Evolutionary conservation across 2,113 vertebrate genomes (phyloP).

Genomic region (Dicrurus megarhynchus): DNA sequence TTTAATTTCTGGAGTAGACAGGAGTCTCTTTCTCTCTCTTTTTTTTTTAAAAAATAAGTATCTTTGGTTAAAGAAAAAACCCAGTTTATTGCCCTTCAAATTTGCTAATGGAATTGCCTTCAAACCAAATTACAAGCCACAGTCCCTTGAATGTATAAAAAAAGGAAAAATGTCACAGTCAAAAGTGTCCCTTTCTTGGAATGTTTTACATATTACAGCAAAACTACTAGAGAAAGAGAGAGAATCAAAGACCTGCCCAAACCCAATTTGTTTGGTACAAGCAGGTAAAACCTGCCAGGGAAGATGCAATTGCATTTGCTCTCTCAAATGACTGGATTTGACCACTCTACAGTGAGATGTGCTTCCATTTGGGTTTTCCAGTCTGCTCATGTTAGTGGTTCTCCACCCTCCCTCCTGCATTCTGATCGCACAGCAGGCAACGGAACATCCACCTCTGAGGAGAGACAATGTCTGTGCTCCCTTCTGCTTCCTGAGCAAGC

Average conservation of each 20-base stretch:
- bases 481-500: background rate
- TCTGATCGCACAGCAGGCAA: background rate
- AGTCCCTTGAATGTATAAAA: background rate
- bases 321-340: background rate
- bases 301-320: background rate
- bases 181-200: background rate
- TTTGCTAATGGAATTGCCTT: slow-evolving; percentile 44
- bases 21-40: background rate
- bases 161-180: background rate
- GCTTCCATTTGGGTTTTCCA: background rate
- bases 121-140: background rate
- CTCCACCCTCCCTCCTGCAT: background rate
- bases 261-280: background rate
- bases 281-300: background rate
- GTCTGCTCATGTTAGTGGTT: background rate
- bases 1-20: background rate
- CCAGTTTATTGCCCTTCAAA: slow-evolving; percentile 4
- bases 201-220: background rate
- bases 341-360: background rate
- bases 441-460: background rate
- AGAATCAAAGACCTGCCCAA: background rate
- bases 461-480: background rate
- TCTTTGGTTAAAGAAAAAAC: slow-evolving; percentile 70
- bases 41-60: background rate
- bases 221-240: background rate